These are phyloP conservation scores for Pseudomyrmex concolor DNA, from an alignment of 1,140 invertebrate genomes.

Conservation along the genomic window DNA sequence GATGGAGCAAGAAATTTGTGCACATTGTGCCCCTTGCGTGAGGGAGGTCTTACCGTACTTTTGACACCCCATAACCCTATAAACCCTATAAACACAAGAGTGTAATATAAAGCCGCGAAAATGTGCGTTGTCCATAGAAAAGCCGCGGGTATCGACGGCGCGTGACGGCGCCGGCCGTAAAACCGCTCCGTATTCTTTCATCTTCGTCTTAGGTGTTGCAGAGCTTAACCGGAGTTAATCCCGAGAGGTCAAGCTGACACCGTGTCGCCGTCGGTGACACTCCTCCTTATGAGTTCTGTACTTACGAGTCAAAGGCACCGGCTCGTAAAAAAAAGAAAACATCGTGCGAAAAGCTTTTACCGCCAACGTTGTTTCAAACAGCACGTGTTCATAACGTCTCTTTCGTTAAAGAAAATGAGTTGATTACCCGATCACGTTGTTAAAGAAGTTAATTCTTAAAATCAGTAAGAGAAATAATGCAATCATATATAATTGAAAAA, in stretches of 20 bases:
- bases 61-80: conserved; percentile 16
- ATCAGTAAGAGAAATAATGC: not conserved
- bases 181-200: conserved; percentile 78
- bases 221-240: conserved; percentile 62
- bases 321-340: not conserved
- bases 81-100: not conserved
- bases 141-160: conserved; percentile 68
- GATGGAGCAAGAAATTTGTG: not conserved
- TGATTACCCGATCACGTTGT: not conserved
- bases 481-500: too few species aligned
- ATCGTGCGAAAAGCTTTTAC: not conserved
- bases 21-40: conserved; percentile 3
- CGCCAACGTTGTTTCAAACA: conserved; percentile 7
- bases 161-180: conserved; percentile 80
- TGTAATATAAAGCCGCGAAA: conserved; percentile 15
- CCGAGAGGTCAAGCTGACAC: conserved; percentile 60
- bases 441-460: not conserved
- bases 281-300: conserved; percentile 3
- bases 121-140: conserved; percentile 57
- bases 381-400: not conserved
- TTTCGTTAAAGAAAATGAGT: not conserved
- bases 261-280: conserved; percentile 28
- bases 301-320: conserved; percentile 39
- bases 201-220: conserved; percentile 72
- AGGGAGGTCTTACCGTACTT: conserved; percentile 34